Percentiles rank a stretch among this genome's conserved stretches.
phyloP scores from a whole-genome alignment of 2,113 vertebrate species.

The Lontra canadensis region DNA sequence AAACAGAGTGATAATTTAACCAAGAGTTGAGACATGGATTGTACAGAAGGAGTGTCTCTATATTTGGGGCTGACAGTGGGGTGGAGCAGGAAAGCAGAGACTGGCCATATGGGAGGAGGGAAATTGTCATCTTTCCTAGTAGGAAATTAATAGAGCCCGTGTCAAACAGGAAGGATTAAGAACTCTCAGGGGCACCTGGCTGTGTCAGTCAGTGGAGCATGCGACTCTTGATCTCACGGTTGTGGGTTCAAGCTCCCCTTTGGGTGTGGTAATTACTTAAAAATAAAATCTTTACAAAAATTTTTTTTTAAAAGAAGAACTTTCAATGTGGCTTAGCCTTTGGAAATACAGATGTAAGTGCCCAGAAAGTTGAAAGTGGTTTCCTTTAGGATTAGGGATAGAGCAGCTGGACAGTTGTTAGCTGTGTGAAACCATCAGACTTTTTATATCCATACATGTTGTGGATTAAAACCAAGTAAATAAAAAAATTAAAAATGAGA shows the following conservation, averaged over 20 bases:
- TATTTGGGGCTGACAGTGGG: not conserved
- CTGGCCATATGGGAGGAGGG: not conserved
- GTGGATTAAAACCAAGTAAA: not conserved
- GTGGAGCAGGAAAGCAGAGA: not conserved
- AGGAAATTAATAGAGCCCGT: not conserved
- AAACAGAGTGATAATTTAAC: not conserved
- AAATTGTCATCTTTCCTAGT: not conserved
- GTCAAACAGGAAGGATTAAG: not conserved
- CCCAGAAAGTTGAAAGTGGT: not conserved
- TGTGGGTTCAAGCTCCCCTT: not conserved
- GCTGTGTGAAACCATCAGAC: no score
- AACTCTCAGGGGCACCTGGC: not conserved
- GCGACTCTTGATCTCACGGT: not conserved
- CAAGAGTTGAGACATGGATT: not conserved
- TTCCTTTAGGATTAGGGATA: not conserved
- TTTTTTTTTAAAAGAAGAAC: not conserved
- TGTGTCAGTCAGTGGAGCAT: not conserved
- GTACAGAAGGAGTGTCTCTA: accelerated
- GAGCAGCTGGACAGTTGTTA: not conserved
- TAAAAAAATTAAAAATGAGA: not conserved
- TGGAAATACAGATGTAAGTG: not conserved
- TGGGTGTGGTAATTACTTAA: not conserved
- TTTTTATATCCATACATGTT: not conserved
- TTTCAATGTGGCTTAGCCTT: not conserved
- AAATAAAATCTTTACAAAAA: not conserved